phyloP scores from a whole-genome alignment of 2,113 vertebrate species.

The Archilochus colubris region DNA sequence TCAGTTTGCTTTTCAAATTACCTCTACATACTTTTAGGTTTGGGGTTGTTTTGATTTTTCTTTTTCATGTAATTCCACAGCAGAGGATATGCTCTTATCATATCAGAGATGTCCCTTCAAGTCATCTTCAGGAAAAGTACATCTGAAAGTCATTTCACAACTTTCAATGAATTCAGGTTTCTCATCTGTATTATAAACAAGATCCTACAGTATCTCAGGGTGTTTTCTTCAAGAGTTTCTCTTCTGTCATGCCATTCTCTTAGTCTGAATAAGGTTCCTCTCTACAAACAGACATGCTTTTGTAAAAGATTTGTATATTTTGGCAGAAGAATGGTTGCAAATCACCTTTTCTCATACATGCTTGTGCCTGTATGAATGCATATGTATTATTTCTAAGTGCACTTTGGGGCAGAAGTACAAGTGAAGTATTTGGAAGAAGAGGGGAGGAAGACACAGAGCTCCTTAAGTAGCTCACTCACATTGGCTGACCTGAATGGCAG shows the following conservation, averaged over 20 bases:
- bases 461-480: background rate
- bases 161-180: background rate
- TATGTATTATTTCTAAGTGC: background rate
- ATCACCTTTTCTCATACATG: background rate
- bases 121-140: background rate
- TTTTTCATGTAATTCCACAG: background rate
- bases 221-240: background rate
- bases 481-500: background rate
- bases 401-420: background rate
- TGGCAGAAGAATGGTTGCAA: background rate
- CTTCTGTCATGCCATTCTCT: background rate
- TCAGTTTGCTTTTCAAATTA: background rate
- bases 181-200: background rate
- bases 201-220: background rate
- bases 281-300: background rate
- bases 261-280: background rate
- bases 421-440: background rate
- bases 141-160: background rate
- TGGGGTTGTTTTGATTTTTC: background rate
- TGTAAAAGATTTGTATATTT: background rate
- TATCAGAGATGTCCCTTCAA: background rate
- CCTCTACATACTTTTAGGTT: background rate
- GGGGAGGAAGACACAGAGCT: background rate
- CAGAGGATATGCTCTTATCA: fast-evolving
- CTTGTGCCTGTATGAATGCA: fast-evolving